phyloP scores from a whole-genome alignment of 2,113 vertebrate species.

The Isichthys henryi region DNA sequence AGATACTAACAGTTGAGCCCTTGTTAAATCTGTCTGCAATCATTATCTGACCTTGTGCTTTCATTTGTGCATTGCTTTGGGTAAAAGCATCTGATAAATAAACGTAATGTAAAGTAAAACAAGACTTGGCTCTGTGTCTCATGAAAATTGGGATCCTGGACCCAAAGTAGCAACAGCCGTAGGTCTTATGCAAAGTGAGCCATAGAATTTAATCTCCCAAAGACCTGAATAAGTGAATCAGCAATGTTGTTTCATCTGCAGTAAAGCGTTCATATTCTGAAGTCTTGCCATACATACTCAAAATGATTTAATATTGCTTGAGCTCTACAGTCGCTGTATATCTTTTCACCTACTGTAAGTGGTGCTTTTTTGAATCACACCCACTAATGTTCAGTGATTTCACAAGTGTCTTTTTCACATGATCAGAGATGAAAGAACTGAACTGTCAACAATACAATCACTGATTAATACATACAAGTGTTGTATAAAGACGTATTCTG shows the following conservation, averaged over 20 bases:
- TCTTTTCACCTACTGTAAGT: neutral
- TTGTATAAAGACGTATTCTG: neutral
- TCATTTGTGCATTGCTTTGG: neutral
- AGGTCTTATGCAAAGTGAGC: neutral
- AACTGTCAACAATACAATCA: neutral
- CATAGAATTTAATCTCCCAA: neutral
- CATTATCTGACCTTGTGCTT: neutral
- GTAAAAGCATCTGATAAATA: neutral
- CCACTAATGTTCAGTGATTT: neutral
- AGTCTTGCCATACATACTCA: neutral
- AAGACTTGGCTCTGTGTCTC: neutral
- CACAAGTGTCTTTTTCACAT: neutral
- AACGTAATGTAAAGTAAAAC: neutral
- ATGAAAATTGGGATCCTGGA: neutral
- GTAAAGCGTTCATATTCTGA: neutral
- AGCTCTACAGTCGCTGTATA: neutral
- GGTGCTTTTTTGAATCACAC: neutral
- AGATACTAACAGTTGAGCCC: neutral
- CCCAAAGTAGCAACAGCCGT: neutral
- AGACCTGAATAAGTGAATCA: neutral
- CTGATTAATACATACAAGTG: neutral
- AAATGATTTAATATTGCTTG: neutral
- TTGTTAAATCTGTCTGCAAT: neutral
- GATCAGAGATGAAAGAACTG: neutral
- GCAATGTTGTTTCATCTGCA: neutral